Base-by-base conservation (phyloP, 2,888 invertebrate genomes). In the Heliconius ismenius region DNA sequence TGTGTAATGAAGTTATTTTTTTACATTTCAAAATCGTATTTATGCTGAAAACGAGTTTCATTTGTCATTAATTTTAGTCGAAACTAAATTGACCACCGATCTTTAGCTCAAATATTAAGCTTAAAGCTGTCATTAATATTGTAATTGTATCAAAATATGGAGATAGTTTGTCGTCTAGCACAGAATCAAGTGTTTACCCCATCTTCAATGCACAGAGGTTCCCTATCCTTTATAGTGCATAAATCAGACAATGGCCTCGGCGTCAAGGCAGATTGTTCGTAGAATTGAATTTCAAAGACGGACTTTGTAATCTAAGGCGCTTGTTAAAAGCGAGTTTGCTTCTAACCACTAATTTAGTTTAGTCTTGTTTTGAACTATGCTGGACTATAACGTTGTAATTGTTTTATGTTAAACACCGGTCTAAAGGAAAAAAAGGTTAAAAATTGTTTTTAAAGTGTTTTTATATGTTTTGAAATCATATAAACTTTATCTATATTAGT, bases 231-330 rank as follows among this genome's bases (percentile, higher is more conserved):
- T 73, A 77, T 74, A 63, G 39, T 76, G 74, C 74, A 74, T 68
- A 74, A 76, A 74, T 74, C 76, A 68, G 74, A 78, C 76, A 78
- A 78, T 78, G 28, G 74, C 73, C 26, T 32, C 67, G 74, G 74
- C 74, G 43, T 72, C 72, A 72, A 73, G 75, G 74, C 76, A 76
- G 67, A 79, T 76, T 76, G 79, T 70, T 78, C 75, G 78, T 79
- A 80, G 81, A 79, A 79, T 78, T 80, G 78, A 75, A 80, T 81
- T 79, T 78, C 80, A 79, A 79, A 79, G 79, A 73, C 74, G 77
- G 79, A 81, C 81, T 79, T 79, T 79, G 82, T 79, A 77, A 79
- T 79, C 79, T 78, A 78, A 77, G 78, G 73, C 74, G 80, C 78
- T 80, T 79, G 79, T 79, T 79, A 77, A 77, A 77, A 73, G 75